Percentiles rank a stretch among this genome's conserved stretches.
phyloP scores from a whole-genome alignment of 2,797 vertebrate genomes.

The Semotilus atromaculatus region DNA sequence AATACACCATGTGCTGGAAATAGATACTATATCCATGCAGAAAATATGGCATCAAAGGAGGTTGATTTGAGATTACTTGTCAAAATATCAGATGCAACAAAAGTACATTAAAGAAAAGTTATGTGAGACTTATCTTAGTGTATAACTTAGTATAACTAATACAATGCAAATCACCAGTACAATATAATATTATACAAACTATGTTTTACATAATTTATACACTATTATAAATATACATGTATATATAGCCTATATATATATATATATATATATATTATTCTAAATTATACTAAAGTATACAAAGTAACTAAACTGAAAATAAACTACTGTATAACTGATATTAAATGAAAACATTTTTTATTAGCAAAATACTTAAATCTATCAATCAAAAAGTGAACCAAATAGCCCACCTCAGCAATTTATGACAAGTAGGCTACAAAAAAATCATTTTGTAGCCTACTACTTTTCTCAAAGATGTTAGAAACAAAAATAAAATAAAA shows the following conservation, averaged over 20 bases:
- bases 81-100: neutral
- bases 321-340: neutral
- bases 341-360: neutral
- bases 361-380: neutral
- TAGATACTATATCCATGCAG: neutral
- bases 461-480: neutral
- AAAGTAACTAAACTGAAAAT: neutral
- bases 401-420: neutral
- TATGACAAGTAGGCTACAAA: neutral
- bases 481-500: neutral
- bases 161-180: neutral
- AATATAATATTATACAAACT: neutral
- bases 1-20: conserved; percentile 4
- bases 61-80: neutral
- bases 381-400: neutral
- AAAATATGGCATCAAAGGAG: neutral
- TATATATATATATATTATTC: too few species aligned
- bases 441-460: neutral
- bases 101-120: neutral
- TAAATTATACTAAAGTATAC: too few species aligned
- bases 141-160: neutral
- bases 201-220: too few species aligned
- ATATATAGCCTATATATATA: too few species aligned
- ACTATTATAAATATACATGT: too few species aligned
- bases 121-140: neutral